These are phyloP conservation scores for Ophioninae sp. DNA, from an alignment of 2,888 invertebrate species.

Conservation along the genomic window DNA sequence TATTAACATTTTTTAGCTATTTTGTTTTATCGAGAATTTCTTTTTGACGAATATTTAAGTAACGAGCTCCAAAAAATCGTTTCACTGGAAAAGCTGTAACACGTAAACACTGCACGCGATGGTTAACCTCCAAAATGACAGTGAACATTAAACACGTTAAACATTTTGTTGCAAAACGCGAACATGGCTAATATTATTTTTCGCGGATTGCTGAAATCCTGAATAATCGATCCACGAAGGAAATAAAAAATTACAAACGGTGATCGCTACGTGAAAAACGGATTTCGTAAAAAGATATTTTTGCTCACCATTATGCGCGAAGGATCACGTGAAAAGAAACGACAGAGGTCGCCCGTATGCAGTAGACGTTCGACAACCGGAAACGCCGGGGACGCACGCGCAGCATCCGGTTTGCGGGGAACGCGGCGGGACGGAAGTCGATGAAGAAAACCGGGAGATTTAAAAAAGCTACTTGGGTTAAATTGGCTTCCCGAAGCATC, in stretches of 20 bases:
- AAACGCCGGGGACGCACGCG: conserved; percentile 27
- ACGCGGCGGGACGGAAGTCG: background rate
- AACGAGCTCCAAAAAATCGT: too few relatives aligned
- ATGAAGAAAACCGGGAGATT: conserved; percentile 19
- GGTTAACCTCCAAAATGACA: conserved; percentile 55
- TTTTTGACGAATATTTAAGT: too few relatives aligned
- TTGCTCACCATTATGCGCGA: conserved; percentile 75
- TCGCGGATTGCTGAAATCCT: background rate
- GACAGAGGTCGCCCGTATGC: conserved; percentile 55
- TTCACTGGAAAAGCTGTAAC: conserved; percentile 11
- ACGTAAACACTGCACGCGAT: conserved; percentile 59
- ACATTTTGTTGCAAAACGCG: conserved; percentile 6
- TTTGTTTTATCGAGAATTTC: background rate
- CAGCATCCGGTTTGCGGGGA: conserved; percentile 31
- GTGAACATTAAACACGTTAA: conserved; percentile 25
- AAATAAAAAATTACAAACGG: background rate
- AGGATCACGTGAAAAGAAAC: conserved; percentile 70
- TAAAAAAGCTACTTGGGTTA: background rate
- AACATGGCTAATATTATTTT: conserved; percentile 40
- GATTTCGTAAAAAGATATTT: conserved; percentile 68
- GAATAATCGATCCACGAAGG: background rate
- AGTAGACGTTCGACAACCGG: conserved; percentile 31
- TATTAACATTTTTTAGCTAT: background rate
- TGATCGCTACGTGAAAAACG: conserved; percentile 68
- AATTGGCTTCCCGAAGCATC: background rate